phyloP scores from a whole-genome alignment of 2,888 invertebrate species.

The Megastigmus dorsalis region DNA sequence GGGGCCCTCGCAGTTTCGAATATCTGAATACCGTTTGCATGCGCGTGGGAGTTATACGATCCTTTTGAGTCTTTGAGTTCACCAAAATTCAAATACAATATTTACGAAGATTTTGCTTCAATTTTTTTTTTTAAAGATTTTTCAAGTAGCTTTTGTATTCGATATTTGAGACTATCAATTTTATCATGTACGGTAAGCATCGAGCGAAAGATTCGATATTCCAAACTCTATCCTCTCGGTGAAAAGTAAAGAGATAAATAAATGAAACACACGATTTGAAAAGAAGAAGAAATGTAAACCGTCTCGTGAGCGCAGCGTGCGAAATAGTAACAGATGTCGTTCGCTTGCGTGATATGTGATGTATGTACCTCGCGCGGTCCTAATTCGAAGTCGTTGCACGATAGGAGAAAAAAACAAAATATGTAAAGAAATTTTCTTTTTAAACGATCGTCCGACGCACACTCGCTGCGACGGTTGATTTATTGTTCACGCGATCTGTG shows the following conservation, averaged over 20 bases:
- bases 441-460: background rate
- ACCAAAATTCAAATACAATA: no score
- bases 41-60: no score
- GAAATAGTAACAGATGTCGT: background rate
- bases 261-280: background rate
- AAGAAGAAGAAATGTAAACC: constrained; percentile 9
- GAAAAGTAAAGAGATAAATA: background rate
- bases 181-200: no score
- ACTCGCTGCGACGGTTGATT: constrained; percentile 10
- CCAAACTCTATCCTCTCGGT: constrained; percentile 22
- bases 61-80: no score
- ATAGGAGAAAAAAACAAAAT: constrained; percentile 9
- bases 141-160: no score
- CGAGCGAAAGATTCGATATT: background rate
- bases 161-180: no score
- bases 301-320: constrained; percentile 6
- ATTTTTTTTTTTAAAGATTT: no score
- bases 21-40: background rate
- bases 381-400: constrained; percentile 10
- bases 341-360: constrained; percentile 4
- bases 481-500: constrained; percentile 44
- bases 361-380: constrained; percentile 8
- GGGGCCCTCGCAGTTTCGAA: constrained; percentile 1
- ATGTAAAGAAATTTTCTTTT: constrained; percentile 15
- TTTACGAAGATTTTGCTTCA: no score